Evolutionary conservation across 2,113 vertebrate species (phyloP).

Genomic region (Sinosuthora webbiana): DNA sequence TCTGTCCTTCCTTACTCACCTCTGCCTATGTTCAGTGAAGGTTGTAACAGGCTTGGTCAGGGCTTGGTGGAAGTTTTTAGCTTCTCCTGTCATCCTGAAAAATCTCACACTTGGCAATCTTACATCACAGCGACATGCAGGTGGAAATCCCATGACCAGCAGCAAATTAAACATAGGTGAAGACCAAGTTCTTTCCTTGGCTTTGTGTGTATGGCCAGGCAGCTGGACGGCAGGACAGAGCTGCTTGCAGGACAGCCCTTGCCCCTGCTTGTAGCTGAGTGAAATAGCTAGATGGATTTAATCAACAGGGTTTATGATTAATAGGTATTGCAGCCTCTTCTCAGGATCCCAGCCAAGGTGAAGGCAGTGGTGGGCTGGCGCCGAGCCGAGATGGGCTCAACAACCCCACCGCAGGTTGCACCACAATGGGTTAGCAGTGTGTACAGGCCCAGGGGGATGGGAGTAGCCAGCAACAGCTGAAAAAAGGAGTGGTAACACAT

Average conservation of each 20-base stretch:
- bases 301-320: neutral
- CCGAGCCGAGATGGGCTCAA: neutral
- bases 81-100: neutral
- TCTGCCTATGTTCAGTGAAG: neutral
- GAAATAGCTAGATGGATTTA: neutral
- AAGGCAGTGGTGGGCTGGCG: neutral
- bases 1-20: neutral
- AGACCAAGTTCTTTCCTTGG: neutral
- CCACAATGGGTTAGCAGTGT: neutral
- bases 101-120: neutral
- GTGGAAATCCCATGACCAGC: neutral
- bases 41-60: neutral
- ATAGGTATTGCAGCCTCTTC: neutral
- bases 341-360: neutral
- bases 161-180: neutral
- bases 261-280: neutral
- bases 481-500: neutral
- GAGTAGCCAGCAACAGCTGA: slow-evolving; percentile 7
- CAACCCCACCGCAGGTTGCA: neutral
- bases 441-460: neutral
- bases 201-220: neutral
- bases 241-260: neutral
- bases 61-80: neutral
- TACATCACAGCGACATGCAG: fast-evolving
- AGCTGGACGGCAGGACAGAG: neutral